Conservation (phyloP, 2,888 invertebrate genomes). For the Sussaba pulchella region DNA sequence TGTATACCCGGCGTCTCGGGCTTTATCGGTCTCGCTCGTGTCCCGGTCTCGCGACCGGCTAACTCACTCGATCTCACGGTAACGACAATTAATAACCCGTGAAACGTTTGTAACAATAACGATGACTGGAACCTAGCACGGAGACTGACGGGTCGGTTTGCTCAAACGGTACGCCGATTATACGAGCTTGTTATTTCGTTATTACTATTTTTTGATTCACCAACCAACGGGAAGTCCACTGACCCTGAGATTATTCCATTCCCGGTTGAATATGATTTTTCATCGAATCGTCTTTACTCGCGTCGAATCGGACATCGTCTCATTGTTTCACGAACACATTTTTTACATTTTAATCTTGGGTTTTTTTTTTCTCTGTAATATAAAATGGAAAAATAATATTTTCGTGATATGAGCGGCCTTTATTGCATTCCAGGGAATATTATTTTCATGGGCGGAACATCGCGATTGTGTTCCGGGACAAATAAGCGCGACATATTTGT, state of each 20-base stretch:
- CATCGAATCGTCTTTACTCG: not conserved
- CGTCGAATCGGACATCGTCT: no score
- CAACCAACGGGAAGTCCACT: not conserved
- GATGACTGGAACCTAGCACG: slow-evolving; percentile 13
- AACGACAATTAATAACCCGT: slow-evolving; percentile 65
- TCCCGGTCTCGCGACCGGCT: not conserved
- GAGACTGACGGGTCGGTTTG: slow-evolving; percentile 34
- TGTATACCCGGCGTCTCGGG: not conserved
- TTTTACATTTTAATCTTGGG: no score
- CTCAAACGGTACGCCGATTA: slow-evolving; percentile 48
- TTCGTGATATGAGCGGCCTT: no score
- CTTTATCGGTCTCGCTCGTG: slow-evolving; percentile 13
- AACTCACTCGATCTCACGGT: slow-evolving; percentile 24
- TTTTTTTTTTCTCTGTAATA: no score
- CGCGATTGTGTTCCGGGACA: no score
- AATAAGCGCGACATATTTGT: no score
- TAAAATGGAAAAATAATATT: no score
- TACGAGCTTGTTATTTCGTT: slow-evolving; percentile 1
- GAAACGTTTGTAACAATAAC: slow-evolving; percentile 56
- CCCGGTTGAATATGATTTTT: not conserved
- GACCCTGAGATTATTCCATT: slow-evolving; percentile 10
- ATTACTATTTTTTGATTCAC: not conserved
- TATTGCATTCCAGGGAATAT: no score
- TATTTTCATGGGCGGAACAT: no score
- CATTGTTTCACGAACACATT: no score